Base-by-base conservation (phyloP, 2,797 vertebrate genomes). In the Amblyraja radiata region DNA sequence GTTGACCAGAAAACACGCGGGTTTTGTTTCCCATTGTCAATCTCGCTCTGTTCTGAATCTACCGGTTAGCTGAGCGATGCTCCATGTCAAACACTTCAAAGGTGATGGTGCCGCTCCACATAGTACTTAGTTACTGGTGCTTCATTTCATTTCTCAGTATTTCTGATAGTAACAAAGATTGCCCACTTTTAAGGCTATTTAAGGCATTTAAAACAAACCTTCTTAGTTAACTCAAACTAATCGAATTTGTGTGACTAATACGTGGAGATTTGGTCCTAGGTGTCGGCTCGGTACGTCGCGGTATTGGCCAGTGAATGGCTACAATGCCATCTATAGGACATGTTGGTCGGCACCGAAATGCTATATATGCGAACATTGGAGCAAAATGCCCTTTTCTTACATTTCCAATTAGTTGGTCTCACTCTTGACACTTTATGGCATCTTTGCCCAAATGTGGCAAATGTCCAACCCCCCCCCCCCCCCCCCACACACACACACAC, bases 271-370 rank as follows among this genome's bases (percentile, higher is more conserved):
- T 68, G 84, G 54, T 3, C 16, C 1, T 13, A 16, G 63, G 46
- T 21, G 21, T 54, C 14, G 28, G 63, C 25, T 86, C 63, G 32
- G 7, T 36, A 18, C 16, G 32, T 68, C 7, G 13, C 21, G n/a
- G 6, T 32, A 68, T 14, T 32, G 71, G 39, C 0, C 90, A 18
- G 46, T 76, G 65, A 74, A 58, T 92, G 71, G 13, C 11, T 76
- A 58, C 21, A 58, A 92, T 92, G 90, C 90, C 71, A 92, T 58
- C 90, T 92, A 92, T 92, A 74, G 90, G 90, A 23, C 68, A n/a
- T 25, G 61, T 16, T 6, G 61, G 28, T 86, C 58, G 61, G 28
- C 61, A 65, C 83, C 32, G 61, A 0, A 6, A 63, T 11, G 16
- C 0, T 65, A 61, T n/a, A 11, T 65, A 6, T 63, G 3, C 5